phyloP scores from a whole-genome alignment of 2,888 invertebrate species.

The Pammene fasciana region DNA sequence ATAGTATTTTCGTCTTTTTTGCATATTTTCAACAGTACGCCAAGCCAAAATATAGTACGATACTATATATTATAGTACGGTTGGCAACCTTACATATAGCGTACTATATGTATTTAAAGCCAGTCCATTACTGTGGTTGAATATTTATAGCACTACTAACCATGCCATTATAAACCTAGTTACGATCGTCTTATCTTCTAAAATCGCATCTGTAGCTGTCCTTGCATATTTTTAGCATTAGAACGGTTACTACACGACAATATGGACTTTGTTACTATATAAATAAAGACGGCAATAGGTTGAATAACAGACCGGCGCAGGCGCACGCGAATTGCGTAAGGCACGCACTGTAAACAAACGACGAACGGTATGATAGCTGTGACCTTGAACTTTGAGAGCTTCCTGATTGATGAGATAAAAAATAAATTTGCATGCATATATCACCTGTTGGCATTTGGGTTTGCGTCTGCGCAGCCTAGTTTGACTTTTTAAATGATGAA shows the following conservation, averaged over 20 bases:
- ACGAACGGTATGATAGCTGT: constrained; percentile 38
- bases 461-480: neutral
- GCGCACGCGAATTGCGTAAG: constrained; percentile 38
- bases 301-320: neutral
- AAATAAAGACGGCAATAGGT: neutral
- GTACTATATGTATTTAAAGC: constrained; percentile 32
- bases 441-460: constrained; percentile 3
- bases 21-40: too few relatives aligned
- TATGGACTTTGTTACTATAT: neutral
- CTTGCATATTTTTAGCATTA: constrained; percentile 28
- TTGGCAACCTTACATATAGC: too few relatives aligned
- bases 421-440: constrained; percentile 2
- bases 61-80: too few relatives aligned
- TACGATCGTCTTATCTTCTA: neutral
- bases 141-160: constrained; percentile 36
- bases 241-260: neutral
- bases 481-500: too few relatives aligned
- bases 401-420: constrained; percentile 16
- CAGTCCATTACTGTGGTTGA: constrained; percentile 26
- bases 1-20: too few relatives aligned
- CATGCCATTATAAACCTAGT: neutral
- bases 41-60: too few relatives aligned
- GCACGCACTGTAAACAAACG: constrained; percentile 40
- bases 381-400: constrained; percentile 39
- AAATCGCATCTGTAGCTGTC: neutral